Conservation (phyloP, 2,113 vertebrate genomes). For the Solenodon paradoxus region DNA sequence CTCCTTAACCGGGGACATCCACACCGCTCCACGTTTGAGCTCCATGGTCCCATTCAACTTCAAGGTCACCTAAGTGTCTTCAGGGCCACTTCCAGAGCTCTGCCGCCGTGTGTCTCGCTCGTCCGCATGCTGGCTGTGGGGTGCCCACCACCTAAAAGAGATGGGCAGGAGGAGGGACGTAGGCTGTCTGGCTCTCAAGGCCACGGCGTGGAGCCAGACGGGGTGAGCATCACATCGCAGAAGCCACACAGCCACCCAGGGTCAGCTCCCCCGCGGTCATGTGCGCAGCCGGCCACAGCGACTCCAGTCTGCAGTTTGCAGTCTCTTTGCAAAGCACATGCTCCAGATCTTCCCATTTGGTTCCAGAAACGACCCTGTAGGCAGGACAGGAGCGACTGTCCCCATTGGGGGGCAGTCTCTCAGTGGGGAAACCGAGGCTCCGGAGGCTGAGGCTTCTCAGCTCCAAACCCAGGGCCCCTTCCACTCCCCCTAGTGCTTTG, state of each 20-base stretch:
- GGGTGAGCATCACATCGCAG: too few species aligned
- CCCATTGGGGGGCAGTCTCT: too few species aligned
- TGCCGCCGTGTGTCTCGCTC: too few species aligned
- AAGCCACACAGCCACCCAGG: too few species aligned
- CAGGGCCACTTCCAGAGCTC: too few species aligned
- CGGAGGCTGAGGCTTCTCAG: background rate
- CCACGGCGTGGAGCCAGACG: background rate
- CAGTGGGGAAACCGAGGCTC: background rate
- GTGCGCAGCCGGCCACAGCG: rapidly evolving
- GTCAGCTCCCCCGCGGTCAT: too few species aligned
- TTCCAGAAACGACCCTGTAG: background rate
- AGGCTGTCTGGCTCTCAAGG: background rate
- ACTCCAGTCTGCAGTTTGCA: background rate
- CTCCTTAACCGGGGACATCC: too few species aligned
- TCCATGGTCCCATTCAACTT: background rate
- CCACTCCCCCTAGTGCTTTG: background rate
- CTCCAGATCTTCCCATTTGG: background rate
- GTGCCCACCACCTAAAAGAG: rapidly evolving
- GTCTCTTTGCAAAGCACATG: background rate
- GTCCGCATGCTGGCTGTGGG: rapidly evolving
- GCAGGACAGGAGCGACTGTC: background rate
- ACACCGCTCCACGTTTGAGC: background rate
- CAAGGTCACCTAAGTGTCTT: background rate
- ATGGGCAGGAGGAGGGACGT: too few species aligned
- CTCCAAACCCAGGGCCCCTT: background rate